Percentiles rank a stretch among this genome's conserved stretches.
Conservation (phyloP, 2,888 invertebrate species). For the Galeruca laticollis region DNA sequence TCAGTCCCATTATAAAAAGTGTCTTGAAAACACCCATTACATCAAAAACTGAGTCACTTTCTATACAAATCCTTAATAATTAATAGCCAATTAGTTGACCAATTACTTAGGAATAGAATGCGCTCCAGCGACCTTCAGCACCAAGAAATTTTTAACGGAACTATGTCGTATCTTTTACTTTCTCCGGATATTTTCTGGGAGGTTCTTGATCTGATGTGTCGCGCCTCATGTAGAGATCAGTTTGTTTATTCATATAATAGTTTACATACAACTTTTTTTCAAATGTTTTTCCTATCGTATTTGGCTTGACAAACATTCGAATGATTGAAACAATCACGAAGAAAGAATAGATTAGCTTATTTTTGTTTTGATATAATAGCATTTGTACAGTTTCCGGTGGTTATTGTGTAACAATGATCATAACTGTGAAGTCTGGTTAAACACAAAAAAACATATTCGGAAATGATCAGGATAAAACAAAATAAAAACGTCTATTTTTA, state of each 20-base stretch:
- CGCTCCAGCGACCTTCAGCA: not conserved
- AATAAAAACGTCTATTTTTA: too few relatives aligned
- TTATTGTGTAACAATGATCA: too few relatives aligned
- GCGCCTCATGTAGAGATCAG: not conserved
- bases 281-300: not conserved
- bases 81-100: slow-evolving; percentile 8
- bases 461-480: too few relatives aligned
- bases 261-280: not conserved
- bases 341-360: not conserved
- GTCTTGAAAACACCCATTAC: too few relatives aligned
- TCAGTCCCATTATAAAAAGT: too few relatives aligned
- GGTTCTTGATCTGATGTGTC: not conserved
- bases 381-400: too few relatives aligned
- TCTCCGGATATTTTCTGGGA: slow-evolving; percentile 5
- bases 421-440: too few relatives aligned
- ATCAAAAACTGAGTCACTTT: slow-evolving; percentile 4
- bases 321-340: too few relatives aligned
- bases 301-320: too few relatives aligned
- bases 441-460: too few relatives aligned
- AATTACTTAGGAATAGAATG: not conserved
- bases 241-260: not conserved
- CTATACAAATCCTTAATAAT: slow-evolving; percentile 7
- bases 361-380: not conserved
- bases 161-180: slow-evolving; percentile 12
- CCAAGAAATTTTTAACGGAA: slow-evolving; percentile 11